Conservation (phyloP, 23 tunicate species). For the Pegea sp. region DNA sequence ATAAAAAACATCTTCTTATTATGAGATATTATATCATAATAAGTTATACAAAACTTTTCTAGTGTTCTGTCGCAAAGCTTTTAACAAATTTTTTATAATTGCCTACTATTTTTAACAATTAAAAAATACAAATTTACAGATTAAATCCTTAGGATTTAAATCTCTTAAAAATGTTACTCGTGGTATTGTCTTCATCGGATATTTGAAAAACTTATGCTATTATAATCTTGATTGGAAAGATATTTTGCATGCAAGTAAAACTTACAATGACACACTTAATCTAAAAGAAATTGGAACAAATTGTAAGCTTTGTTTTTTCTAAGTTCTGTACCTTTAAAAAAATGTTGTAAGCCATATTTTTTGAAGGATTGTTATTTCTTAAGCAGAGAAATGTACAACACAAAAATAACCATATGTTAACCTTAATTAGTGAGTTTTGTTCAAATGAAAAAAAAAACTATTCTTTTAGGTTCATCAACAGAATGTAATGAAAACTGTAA, state of each 20-base stretch:
- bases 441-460: neutral
- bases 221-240: neutral
- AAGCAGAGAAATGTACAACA: too few relatives aligned
- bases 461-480: neutral
- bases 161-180: slow-evolving; percentile 22
- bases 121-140: slow-evolving; percentile 13
- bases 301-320: too few relatives aligned
- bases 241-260: neutral
- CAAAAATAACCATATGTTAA: too few relatives aligned
- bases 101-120: neutral
- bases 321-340: too few relatives aligned
- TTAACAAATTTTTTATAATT: neutral
- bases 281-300: too few relatives aligned
- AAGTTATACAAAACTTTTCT: neutral
- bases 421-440: too few relatives aligned
- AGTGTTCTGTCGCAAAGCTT: neutral
- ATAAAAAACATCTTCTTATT: neutral
- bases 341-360: too few relatives aligned
- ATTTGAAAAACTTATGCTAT: slow-evolving; percentile 46
- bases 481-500: neutral
- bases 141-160: slow-evolving; percentile 47
- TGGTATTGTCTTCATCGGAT: slow-evolving; percentile 64
- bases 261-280: too few relatives aligned
- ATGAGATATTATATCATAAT: neutral
- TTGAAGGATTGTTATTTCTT: too few relatives aligned